These are phyloP conservation scores for Bovichtus variegatus DNA, from an alignment of 2,797 vertebrate species.

Conservation along the genomic window DNA sequence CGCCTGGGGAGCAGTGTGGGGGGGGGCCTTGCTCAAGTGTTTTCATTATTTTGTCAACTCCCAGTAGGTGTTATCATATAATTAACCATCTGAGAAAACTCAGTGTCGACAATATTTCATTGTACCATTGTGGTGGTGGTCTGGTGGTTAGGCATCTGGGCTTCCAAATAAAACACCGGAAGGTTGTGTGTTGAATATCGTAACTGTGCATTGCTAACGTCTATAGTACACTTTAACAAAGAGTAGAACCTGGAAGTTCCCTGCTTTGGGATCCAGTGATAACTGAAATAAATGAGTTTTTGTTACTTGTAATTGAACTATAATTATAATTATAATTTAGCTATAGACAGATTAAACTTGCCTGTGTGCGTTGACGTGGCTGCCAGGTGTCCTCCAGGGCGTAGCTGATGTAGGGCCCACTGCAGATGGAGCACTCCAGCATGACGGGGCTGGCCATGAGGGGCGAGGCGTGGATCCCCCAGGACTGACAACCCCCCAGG, in stretches of 20 bases:
- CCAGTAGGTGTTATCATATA: background rate
- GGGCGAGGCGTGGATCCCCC: slow-evolving; percentile 73
- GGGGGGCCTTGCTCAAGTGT: too few species aligned
- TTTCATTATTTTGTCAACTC: background rate
- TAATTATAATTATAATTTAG: too few species aligned
- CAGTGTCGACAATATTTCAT: background rate
- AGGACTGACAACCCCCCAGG: slow-evolving; percentile 68
- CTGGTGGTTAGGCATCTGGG: too few species aligned
- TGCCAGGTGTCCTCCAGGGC: slow-evolving; percentile 85
- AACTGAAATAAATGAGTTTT: background rate
- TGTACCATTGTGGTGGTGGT: too few species aligned
- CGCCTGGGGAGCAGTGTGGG: too few species aligned
- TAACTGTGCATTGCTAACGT: background rate
- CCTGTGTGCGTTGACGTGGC: slow-evolving; percentile 87
- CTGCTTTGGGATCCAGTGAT: slow-evolving; percentile 8
- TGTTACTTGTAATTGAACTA: slow-evolving; percentile 7
- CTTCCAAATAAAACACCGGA: too few species aligned
- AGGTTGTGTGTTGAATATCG: too few species aligned
- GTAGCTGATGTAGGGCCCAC: slow-evolving; percentile 85
- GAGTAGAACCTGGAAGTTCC: background rate
- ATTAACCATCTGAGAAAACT: background rate
- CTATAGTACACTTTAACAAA: background rate
- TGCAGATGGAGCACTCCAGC: slow-evolving; percentile 88
- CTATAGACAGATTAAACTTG: slow-evolving; percentile 26
- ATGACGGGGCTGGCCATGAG: slow-evolving; percentile 82